Conservation (phyloP, 2,113 vertebrate species). For the Bombycilla garrulus region DNA sequence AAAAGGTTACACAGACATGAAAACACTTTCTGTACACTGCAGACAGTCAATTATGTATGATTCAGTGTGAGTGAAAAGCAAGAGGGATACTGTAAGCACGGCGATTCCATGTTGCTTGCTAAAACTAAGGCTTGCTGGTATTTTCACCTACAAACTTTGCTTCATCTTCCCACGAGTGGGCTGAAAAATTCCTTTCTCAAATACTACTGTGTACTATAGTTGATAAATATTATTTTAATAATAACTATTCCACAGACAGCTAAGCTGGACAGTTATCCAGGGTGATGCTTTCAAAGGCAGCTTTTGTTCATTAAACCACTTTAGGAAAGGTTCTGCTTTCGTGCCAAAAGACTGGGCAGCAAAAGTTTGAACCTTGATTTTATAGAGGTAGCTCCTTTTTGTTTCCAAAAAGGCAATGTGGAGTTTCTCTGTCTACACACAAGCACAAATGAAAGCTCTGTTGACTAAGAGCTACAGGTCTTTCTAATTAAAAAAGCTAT, state of each 20-base stretch:
- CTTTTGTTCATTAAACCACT: neutral
- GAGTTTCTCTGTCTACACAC: neutral
- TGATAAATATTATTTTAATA: neutral
- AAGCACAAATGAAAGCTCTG: neutral
- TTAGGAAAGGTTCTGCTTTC: neutral
- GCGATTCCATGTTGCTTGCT: neutral
- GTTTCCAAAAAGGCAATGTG: neutral
- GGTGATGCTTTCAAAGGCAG: neutral
- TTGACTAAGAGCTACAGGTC: neutral
- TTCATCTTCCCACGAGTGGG: neutral
- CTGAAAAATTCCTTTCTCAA: neutral
- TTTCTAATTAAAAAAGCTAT: neutral
- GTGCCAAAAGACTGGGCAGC: rapidly evolving
- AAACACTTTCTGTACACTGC: neutral
- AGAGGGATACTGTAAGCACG: neutral
- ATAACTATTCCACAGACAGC: neutral
- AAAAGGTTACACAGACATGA: neutral
- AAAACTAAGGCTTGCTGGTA: neutral
- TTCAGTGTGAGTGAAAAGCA: neutral
- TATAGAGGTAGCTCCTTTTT: neutral
- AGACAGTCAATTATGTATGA: neutral
- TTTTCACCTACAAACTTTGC: neutral
- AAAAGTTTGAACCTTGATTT: neutral
- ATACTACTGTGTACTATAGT: neutral
- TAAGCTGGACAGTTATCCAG: neutral